Evolutionary conservation across 2,888 invertebrate species (phyloP).

Genomic region (Hyposoter dolosus): DNA sequence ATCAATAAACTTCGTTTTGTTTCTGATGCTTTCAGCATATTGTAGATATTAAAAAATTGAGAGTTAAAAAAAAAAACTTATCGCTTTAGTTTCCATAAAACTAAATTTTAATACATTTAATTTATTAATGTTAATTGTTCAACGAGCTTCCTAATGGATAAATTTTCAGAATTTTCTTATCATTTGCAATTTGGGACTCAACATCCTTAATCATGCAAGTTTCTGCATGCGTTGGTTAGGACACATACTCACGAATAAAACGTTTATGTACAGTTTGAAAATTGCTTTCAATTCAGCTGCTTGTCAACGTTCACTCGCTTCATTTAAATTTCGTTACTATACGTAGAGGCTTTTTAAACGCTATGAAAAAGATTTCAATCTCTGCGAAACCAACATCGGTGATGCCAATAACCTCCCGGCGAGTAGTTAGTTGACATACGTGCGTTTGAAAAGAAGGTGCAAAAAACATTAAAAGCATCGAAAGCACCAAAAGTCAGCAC

Average conservation of each 20-base stretch:
- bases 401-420: neutral
- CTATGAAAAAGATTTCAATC: neutral
- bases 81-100: too few species aligned
- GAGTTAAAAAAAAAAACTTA: too few species aligned
- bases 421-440: slow-evolving; percentile 1
- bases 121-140: too few species aligned
- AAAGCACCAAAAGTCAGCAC: neutral
- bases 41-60: too few species aligned
- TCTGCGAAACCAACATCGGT: neutral
- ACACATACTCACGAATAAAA: neutral
- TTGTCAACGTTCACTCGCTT: neutral
- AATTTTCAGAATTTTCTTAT: too few species aligned
- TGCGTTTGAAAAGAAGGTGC: neutral
- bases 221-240: neutral
- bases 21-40: too few species aligned
- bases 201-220: neutral
- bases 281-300: neutral
- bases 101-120: too few species aligned
- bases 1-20: too few species aligned
- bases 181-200: too few species aligned
- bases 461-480: neutral
- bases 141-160: too few species aligned
- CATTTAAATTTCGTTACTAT: neutral
- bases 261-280: neutral
- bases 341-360: too few species aligned